Base-by-base conservation (phyloP, 2,113 vertebrate species). In the Phaethon lepturus region DNA sequence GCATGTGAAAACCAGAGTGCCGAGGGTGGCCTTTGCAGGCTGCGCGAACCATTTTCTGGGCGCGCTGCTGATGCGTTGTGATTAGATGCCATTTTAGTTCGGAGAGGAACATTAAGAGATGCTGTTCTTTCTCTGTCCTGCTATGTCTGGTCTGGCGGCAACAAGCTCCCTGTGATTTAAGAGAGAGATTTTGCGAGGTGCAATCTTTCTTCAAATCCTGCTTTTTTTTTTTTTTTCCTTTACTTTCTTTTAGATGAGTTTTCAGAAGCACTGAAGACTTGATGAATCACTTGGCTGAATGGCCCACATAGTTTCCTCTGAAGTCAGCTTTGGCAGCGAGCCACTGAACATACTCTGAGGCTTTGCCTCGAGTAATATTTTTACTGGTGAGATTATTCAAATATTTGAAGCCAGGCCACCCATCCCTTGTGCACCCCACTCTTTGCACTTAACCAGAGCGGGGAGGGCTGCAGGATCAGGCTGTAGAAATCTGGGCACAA, bases 261-360 rank as follows among this genome's bases (percentile, higher is more conserved):
- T 96, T 91, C 10, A 0, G 89, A 88, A 96, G 87, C 87, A 59
- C 45, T 76, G 84, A 76, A 82, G 79, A 45, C 71, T 88, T 8
- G 7, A 93, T 88, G 77, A 96, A 95, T 95, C 96, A 88, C 68
- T 94, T 86, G 77, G 83, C 81, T 95, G 93, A 93, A 88, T 67
- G 81, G 93, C 78, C 87, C 66, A 95, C 91, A 90, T 76, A 94
- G 91, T 95, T 97, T 96, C 87, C 91, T 94, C 81, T 87, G 49
- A 64, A 93, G 80, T 97, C 95, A 97, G 84, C 62, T 90, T 82
- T 97, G 96, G 95, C 94, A 95, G 63, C 0, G 0, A 94, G 96
- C 95, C 91, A 96, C 86, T 4, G 40, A 84, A 53, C 60, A 64
- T 52, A 66, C 81, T 76, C 88, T 75, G 73, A 89, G 73, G 83